These are phyloP conservation scores for Callospermophilus lateralis DNA, from an alignment of 2,113 vertebrate species.

Conservation along the genomic window DNA sequence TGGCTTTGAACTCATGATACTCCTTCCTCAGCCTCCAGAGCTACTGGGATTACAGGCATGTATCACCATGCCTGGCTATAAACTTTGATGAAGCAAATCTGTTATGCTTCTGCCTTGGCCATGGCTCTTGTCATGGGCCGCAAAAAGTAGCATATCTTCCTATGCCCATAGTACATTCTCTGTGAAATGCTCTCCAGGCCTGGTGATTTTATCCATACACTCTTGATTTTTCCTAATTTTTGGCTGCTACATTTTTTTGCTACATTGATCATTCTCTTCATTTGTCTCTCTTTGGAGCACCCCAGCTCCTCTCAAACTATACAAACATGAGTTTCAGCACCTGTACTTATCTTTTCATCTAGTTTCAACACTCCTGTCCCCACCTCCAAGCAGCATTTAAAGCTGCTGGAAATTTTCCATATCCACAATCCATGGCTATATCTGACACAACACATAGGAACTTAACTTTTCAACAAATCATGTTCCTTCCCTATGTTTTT, in stretches of 20 bases:
- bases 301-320: not conserved
- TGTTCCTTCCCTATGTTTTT: not conserved
- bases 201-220: no score
- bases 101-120: no score
- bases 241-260: not conserved
- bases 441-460: not conserved
- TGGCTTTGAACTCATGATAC: no score
- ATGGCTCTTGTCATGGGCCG: not conserved
- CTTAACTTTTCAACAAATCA: not conserved
- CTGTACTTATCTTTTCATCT: not conserved
- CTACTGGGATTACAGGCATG: no score
- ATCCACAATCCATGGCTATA: not conserved
- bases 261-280: no score
- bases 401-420: not conserved
- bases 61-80: not conserved
- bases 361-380: not conserved
- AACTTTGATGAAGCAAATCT: not conserved
- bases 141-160: no score
- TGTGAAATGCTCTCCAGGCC: not conserved
- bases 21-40: no score
- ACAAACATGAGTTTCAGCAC: not conserved
- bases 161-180: not conserved
- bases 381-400: not conserved
- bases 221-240: not conserved
- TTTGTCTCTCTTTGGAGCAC: not conserved